Evolutionary conservation across 2,888 invertebrate species (phyloP), one percentile per base, ranked within the genome.

Genomic region (Gymnosoma rotundatum): DNA sequence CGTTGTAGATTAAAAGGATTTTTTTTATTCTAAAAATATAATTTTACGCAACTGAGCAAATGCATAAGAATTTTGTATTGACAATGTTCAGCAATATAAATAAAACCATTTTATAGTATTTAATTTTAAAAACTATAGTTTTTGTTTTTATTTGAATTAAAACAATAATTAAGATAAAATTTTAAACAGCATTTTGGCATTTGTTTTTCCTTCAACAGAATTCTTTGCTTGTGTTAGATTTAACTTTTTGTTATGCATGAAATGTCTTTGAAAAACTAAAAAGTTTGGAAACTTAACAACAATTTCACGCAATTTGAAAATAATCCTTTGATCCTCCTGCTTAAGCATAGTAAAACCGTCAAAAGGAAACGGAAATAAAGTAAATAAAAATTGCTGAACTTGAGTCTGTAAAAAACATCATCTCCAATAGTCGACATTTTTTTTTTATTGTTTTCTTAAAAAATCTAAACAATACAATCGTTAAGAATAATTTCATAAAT

Each of bases 281-380:
- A 80, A 72, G 60, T 67, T 61, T 58, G 66, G 14, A 61, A 45
- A 56, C 73, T 63, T 20, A 48, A 48, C 18, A 86, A 87, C 87
- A 89, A 89, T 88, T 89, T 88, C 89, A 90, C 89, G 89, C 89
- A 90, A 88, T 87, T 90, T 88, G 87, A 89, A 90, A 90, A 90
- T 90, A 89, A 90, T 90, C 90, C 90, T 91, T 90, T 90, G 89
- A 90, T 91, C 90, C 91, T 87, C 83, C 87, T 86, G 88, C 89
- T 90, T 89, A 89, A 7, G 60, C 36, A 42, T 36, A 21, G 8
- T 52, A 63, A n/a, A 38, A 45, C 21, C 60, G 60, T 38, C 18
- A 70, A 70, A 70, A 78, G 69, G 48, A 81, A 78, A 64, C 52
- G 78, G 69, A 81, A 74, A 72, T 63, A 54, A 66, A 72, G 50